Base-by-base conservation (phyloP, 2,797 vertebrate genomes). In the Aulostomus chinensis region DNA sequence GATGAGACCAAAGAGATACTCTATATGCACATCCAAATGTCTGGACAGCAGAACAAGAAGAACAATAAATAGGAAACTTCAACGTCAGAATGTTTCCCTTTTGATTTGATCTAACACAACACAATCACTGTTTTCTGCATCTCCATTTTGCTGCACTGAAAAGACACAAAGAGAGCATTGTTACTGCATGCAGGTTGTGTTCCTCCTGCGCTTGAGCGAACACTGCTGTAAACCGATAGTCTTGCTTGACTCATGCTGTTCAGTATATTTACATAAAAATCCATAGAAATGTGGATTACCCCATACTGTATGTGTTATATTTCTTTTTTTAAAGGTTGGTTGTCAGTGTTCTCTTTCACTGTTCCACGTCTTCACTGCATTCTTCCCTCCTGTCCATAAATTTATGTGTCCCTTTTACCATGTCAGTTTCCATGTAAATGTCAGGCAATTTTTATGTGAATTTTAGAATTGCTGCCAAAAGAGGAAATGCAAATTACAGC, bases 111-210 rank as follows among this genome's bases (percentile, higher is more conserved):
- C 21, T 14, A 51, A 40, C 24, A 9, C 26, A 53, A 10, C 16
- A 13, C 15, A 54, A 46, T 21, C 31, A 38, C 21, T 43, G 32
- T 20, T 45, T 38, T 53, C 52, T 33, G 9, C 24, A 26, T 63
- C 16, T 43, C 38, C 24, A 42, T 43, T 37, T 28, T 36, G 39
- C 37, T 58, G 26, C 39, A 9, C 45, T 36, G 45, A 52, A 53
- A 25, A 45, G 20, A 30, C 39, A 68, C 61, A 68, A 67, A 51
- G 45, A 39, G 15, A 42, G 17, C 37, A 26, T 46, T 71, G 66
- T 78, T 68, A 11, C 50, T 36, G 24, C 25, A 48, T 42, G 53
- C 21, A 47, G 15, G 21, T 56, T 53, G 33, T 45, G 58, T 53
- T 41, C 33, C 21, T 55, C 36, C 26, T 16, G 8, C 29, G 30